These are phyloP conservation scores for Agonopterix arenella DNA, from an alignment of 2,888 invertebrate species.

Conservation along the genomic window DNA sequence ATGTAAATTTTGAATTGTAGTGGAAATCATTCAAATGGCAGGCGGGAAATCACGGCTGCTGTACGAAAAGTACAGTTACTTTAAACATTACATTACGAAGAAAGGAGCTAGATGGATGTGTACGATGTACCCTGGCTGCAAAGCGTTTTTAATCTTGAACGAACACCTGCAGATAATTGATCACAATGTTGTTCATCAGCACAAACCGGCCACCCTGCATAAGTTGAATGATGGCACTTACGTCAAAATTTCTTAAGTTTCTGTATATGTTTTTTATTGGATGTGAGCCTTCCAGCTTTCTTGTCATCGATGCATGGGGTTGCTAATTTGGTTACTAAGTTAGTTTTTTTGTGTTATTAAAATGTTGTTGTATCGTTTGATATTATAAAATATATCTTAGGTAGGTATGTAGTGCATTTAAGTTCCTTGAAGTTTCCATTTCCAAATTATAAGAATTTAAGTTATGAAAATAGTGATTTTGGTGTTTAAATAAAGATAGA, in stretches of 20 bases:
- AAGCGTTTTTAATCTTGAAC: not conserved
- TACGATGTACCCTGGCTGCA: slow-evolving; percentile 4
- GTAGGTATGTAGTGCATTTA: too few relatives aligned
- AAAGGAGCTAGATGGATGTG: not conserved
- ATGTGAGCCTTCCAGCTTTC: too few relatives aligned
- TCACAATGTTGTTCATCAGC: not conserved
- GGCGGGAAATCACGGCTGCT: not conserved
- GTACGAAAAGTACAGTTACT: not conserved
- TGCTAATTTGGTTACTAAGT: too few relatives aligned
- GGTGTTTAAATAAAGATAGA: too few relatives aligned
- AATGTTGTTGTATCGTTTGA: too few relatives aligned
- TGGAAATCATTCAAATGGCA: not conserved
- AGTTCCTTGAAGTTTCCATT: too few relatives aligned
- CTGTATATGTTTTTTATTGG: too few relatives aligned
- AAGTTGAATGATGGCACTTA: not conserved
- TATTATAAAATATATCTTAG: too few relatives aligned
- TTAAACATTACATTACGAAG: not conserved
- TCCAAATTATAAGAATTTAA: too few relatives aligned
- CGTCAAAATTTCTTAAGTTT: not conserved
- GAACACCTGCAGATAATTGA: not conserved
- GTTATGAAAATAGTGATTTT: too few relatives aligned
- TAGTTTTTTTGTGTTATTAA: too few relatives aligned
- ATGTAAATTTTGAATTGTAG: not conserved
- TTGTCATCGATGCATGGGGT: too few relatives aligned
- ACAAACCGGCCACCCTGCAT: not conserved